phyloP scores from a whole-genome alignment of 2,797 vertebrate genomes.

The Argyrosomus regius region DNA sequence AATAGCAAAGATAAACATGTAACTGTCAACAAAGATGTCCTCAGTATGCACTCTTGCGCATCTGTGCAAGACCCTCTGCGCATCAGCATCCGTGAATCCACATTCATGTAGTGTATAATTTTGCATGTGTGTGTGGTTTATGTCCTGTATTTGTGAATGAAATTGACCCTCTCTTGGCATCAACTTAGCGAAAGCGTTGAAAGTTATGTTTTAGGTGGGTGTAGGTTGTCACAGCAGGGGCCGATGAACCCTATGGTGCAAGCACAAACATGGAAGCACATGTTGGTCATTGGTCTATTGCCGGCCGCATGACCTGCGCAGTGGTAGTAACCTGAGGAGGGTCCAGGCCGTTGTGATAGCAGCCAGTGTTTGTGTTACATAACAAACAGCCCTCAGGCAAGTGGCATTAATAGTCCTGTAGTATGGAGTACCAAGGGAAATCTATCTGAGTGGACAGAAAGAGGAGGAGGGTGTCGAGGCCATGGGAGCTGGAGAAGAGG shows the following conservation, averaged over 20 bases:
- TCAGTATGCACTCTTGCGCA: not conserved
- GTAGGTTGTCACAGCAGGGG: slow-evolving; percentile 82
- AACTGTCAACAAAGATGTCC: slow-evolving; percentile 42
- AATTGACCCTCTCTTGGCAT: slow-evolving; percentile 42
- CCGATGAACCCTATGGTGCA: slow-evolving; percentile 41
- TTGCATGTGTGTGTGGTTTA: slow-evolving; percentile 1
- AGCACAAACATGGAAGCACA: slow-evolving; percentile 61
- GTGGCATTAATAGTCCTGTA: slow-evolving; percentile 69
- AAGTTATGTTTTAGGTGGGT: slow-evolving; percentile 36
- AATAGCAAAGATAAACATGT: slow-evolving; percentile 25
- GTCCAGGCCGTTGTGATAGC: slow-evolving; percentile 81
- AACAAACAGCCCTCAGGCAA: slow-evolving; percentile 67
- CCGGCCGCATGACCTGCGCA: slow-evolving; percentile 40
- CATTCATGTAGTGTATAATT: not conserved
- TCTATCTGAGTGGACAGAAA: slow-evolving; percentile 73
- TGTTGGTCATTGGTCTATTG: slow-evolving; percentile 11
- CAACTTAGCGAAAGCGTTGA: slow-evolving; percentile 11
- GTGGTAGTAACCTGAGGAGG: slow-evolving; percentile 74
- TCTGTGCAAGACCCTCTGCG: slow-evolving; percentile 20
- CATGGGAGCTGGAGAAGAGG: slow-evolving; percentile 50
- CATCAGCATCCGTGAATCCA: slow-evolving; percentile 3
- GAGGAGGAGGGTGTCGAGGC: slow-evolving; percentile 73
- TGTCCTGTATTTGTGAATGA: slow-evolving; percentile 57
- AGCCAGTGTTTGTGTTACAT: slow-evolving; percentile 85
- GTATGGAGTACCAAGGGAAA: slow-evolving; percentile 70